phyloP scores from a whole-genome alignment of 2,888 invertebrate species.

The Calliopum simillimum region DNA sequence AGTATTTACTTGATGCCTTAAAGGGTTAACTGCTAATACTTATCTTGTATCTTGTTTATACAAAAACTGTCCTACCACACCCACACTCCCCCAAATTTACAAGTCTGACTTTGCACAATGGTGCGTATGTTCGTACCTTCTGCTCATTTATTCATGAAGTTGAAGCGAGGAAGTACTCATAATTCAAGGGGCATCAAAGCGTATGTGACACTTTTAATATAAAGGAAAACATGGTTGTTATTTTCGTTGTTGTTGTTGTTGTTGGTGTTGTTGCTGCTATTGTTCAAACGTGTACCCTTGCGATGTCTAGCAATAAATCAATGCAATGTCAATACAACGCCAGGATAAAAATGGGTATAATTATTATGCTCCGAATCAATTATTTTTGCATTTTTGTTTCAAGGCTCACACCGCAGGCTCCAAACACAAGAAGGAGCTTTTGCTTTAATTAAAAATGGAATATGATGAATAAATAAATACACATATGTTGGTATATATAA shows the following conservation, averaged over 20 bases:
- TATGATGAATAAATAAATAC: no score
- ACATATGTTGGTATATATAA: no score
- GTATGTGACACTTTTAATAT: neutral
- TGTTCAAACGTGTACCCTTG: conserved; percentile 34
- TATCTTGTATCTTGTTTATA: neutral
- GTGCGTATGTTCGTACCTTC: neutral
- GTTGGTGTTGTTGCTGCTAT: conserved; percentile 22
- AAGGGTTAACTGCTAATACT: no score
- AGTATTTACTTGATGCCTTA: no score
- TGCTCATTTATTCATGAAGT: conserved; percentile 16
- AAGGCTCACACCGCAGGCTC: neutral
- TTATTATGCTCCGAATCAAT: conserved; percentile 18
- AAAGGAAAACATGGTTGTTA: neutral
- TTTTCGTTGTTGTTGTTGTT: neutral
- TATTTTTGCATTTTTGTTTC: conserved; percentile 27
- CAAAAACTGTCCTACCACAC: no score
- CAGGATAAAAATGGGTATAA: neutral
- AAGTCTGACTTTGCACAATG: neutral
- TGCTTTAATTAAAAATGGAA: no score
- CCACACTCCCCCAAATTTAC: no score
- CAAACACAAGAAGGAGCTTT: no score
- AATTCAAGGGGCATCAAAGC: neutral
- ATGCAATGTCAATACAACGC: neutral
- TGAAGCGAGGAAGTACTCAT: neutral
- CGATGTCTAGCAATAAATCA: conserved; percentile 46